Percentiles rank a stretch among this genome's conserved stretches.
phyloP scores from a whole-genome alignment of 2,888 invertebrate species.

The Lycophotia porphyrea region DNA sequence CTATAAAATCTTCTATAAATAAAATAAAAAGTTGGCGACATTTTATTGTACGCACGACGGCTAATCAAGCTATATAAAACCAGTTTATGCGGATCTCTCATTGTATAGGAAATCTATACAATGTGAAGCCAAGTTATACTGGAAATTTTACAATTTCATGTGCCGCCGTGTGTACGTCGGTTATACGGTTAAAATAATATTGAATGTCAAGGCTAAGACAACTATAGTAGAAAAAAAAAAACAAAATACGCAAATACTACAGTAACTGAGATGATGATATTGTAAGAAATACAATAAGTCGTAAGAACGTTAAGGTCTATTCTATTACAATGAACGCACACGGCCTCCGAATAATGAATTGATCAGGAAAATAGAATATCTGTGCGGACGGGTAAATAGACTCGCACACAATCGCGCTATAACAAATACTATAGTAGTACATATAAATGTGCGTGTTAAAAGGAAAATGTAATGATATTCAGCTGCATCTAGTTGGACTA shows the following conservation, averaged over 20 bases:
- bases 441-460: constrained; percentile 13
- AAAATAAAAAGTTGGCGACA: constrained; percentile 16
- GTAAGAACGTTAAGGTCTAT: constrained; percentile 21
- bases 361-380: constrained; percentile 47
- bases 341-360: constrained; percentile 36
- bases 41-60: constrained; percentile 52
- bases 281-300: constrained; percentile 8
- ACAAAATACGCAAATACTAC: constrained; percentile 15
- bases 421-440: neutral
- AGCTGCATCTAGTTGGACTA: constrained; percentile 27
- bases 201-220: constrained; percentile 63
- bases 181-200: constrained; percentile 36
- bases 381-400: constrained; percentile 1
- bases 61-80: no score
- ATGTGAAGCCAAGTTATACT: no score
- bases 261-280: constrained; percentile 8
- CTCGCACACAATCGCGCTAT: constrained; percentile 2
- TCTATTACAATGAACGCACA: constrained; percentile 22
- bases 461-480: constrained; percentile 27
- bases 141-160: no score
- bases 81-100: no score
- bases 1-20: constrained; percentile 43
- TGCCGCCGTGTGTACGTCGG: constrained; percentile 25
- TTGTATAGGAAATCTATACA: no score
- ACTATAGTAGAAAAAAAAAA: constrained; percentile 29